A percentile compares a stretch with the other conserved stretches of the same genome.
phyloP scores from a whole-genome alignment of 1,140 invertebrate genomes.

The Contarinia nasturtii region DNA sequence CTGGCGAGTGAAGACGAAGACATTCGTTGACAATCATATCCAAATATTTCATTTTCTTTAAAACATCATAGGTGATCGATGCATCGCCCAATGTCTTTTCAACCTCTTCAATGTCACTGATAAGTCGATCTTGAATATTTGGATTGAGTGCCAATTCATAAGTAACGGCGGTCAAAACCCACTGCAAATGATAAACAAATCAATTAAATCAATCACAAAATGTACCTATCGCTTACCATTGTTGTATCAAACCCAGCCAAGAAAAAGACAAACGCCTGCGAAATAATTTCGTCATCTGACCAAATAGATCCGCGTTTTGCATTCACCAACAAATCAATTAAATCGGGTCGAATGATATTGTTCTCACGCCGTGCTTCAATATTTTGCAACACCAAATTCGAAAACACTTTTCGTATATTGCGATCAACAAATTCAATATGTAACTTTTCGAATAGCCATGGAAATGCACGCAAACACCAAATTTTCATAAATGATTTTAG shows the following conservation, averaged over 20 bases:
- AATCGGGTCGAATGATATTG: conserved; percentile 23
- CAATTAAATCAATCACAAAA: too few species aligned
- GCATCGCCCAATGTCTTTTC: conserved; percentile 1
- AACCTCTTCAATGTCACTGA: conserved; percentile 23
- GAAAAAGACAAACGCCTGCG: conserved; percentile 23
- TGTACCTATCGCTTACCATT: too few species aligned
- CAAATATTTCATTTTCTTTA: conserved; percentile 17
- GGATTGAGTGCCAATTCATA: conserved; percentile 26
- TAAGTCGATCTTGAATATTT: conserved; percentile 28
- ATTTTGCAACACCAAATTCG: conserved; percentile 26
- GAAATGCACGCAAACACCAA: conserved; percentile 5
- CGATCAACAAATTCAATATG: conserved; percentile 9
- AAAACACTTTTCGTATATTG: conserved; percentile 20
- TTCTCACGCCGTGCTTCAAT: conserved; percentile 27
- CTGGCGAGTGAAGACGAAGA: conserved; percentile 33
- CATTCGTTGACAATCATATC: conserved; percentile 24
- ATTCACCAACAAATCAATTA: conserved; percentile 26
- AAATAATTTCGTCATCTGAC: conserved; percentile 13
- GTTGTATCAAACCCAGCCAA: conserved; percentile 22
- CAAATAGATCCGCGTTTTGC: conserved; percentile 3
- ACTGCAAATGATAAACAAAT: too few species aligned
- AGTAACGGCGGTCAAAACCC: conserved; percentile 19
- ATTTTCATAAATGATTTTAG: background rate
- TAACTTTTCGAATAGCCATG: conserved; percentile 6
- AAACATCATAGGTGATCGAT: conserved; percentile 10